A percentile compares a stretch with the other conserved stretches of the same genome.
Evolutionary conservation across 2,888 invertebrate genomes (phyloP).

Genomic region (Cephus sareptanus): DNA sequence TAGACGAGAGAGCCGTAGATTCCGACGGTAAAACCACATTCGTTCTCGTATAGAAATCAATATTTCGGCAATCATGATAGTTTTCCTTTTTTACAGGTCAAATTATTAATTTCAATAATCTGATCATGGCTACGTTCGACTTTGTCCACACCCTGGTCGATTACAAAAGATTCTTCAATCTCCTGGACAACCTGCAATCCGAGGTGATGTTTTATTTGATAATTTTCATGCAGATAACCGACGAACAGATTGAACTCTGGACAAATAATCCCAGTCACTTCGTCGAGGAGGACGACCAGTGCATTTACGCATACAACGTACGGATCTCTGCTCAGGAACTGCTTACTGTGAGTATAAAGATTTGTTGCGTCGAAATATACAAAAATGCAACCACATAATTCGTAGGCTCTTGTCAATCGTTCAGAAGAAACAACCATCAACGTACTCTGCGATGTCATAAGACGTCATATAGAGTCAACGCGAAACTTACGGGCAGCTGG

Average conservation of each 20-base stretch:
- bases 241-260: slow-evolving; percentile 76
- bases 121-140: slow-evolving; percentile 76
- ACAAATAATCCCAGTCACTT: slow-evolving; percentile 74
- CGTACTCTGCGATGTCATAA: slow-evolving; percentile 71
- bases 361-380: slow-evolving; percentile 58
- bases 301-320: slow-evolving; percentile 73
- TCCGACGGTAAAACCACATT: slow-evolving; percentile 69
- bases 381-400: slow-evolving; percentile 53
- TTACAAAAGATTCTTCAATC: slow-evolving; percentile 68
- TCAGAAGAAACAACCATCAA: slow-evolving; percentile 70
- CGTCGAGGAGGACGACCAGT: slow-evolving; percentile 77
- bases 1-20: slow-evolving; percentile 70
- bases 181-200: slow-evolving; percentile 71
- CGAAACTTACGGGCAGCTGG: slow-evolving; percentile 65
- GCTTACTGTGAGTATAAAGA: slow-evolving; percentile 65
- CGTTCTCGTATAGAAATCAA: neutral
- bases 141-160: slow-evolving; percentile 74
- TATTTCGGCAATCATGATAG: neutral
- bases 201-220: slow-evolving; percentile 76
- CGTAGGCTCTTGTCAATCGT: slow-evolving; percentile 50
- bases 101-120: slow-evolving; percentile 72
- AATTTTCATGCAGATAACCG: slow-evolving; percentile 77
- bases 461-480: slow-evolving; percentile 72
- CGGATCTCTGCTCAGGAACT: slow-evolving; percentile 76
- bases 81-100: slow-evolving; percentile 67